Conservation (phyloP, 1,140 invertebrate species). For the Zaprionus nigranus region DNA sequence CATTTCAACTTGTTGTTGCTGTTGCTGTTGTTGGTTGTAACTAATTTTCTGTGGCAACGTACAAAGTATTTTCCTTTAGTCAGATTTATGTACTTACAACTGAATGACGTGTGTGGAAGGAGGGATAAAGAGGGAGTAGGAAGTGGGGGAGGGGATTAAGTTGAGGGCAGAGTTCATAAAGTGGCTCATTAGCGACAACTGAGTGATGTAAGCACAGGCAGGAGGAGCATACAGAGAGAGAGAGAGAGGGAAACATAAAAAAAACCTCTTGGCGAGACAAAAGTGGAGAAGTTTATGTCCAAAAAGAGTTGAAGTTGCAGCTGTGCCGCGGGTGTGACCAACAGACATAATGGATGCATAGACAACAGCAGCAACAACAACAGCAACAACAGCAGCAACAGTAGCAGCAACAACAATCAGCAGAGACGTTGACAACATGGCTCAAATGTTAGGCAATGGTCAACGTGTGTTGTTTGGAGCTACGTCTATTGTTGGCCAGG, state of each 20-base stretch:
- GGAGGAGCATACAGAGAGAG: background rate
- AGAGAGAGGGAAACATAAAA: background rate
- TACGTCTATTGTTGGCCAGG: constrained; percentile 40
- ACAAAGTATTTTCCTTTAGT: constrained; percentile 44
- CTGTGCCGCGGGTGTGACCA: constrained; percentile 49
- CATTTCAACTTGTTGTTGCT: constrained; percentile 68
- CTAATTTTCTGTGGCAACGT: constrained; percentile 73
- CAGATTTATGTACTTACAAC: constrained; percentile 63
- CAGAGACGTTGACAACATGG: constrained; percentile 74
- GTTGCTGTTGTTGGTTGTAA: constrained; percentile 61
- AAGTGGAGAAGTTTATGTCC: constrained; percentile 11
- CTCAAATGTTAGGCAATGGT: constrained; percentile 80
- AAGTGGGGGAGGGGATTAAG: background rate
- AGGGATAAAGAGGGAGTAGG: background rate
- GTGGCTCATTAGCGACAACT: constrained; percentile 63
- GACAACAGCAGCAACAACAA: constrained; percentile 46
- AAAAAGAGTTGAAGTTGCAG: constrained; percentile 25
- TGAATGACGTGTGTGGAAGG: background rate
- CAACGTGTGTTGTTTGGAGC: constrained; percentile 51
- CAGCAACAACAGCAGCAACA: constrained; percentile 38
- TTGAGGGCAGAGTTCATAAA: constrained; percentile 48
- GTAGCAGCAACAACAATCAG: constrained; percentile 43
- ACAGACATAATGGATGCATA: constrained; percentile 77
- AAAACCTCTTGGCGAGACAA: constrained; percentile 61
- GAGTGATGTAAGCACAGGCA: constrained; percentile 68